Base-by-base conservation (phyloP, 1,140 invertebrate genomes). In the Drosophila lowei region DNA sequence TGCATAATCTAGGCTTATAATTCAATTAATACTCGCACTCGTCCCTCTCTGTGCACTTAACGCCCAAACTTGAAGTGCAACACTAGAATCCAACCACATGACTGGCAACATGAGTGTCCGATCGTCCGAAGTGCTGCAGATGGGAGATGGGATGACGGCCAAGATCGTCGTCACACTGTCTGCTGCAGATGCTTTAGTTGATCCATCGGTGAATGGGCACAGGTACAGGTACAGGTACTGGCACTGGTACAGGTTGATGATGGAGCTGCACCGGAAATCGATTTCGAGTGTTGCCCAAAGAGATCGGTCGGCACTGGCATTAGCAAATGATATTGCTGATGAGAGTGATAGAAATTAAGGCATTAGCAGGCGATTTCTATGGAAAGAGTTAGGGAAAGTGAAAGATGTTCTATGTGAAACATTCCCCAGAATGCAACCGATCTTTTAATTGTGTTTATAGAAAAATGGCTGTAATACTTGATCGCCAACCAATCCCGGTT, bases 1-100 rank as follows among this genome's bases (percentile, higher is more conserved):
- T 83, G 77, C 89, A 90, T 90, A 90, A 90, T 90, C 88, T 84
- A 81, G 88, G 88, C 88, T 90, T 90, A 90, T 90, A 90, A 90
- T 90, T 90, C 88, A 90, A 90, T 90, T 90, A 90, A 90, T 88
- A 86, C 83, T 74, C 59, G 71, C 74, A 48, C 66, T 55, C 64
- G 59, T 76, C 76, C 54, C 65, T 77, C 25, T 68, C 72, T 76
- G 42, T 81, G 81, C 81, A 86, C 81, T 86, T 88, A 86, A 73
- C 70, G 72, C 61, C 55, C 81, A 65, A 71, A 61, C 78, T 72
- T 80, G 50, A 70, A 85, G 72, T 83, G 78, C 86, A 81, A 75
- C 80, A 90, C 86, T 88, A 88, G 86, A 90, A 90, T 75, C 67
- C 88, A 78, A 63, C 68, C 78, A 89, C 80, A 90, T 90, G 86